Evolutionary conservation across 2,888 invertebrate species (phyloP).

Genomic region (Leptopilina myrica): DNA sequence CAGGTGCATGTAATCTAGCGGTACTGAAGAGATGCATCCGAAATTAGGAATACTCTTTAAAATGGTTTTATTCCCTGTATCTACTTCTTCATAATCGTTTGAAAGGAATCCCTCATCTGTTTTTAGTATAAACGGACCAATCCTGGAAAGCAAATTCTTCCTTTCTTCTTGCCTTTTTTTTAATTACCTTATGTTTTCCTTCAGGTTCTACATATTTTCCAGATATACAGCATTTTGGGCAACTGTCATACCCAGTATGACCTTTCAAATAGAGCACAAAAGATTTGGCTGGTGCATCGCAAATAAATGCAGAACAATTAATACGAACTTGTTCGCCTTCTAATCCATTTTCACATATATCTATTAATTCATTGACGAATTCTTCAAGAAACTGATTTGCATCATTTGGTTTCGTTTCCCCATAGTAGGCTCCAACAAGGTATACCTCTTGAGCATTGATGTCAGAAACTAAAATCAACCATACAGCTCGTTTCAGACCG

Average conservation of each 20-base stretch:
- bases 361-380: background rate
- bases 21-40: background rate
- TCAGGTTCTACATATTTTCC: background rate
- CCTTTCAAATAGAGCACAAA: constrained; percentile 43
- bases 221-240: constrained; percentile 43
- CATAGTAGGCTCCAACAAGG: background rate
- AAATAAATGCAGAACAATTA: constrained; percentile 42
- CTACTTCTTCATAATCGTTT: background rate
- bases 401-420: background rate
- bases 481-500: too few species aligned
- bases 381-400: background rate
- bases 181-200: too few species aligned
- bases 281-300: constrained; percentile 48
- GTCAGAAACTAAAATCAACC: background rate
- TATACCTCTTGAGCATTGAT: background rate
- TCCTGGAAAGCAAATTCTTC: background rate
- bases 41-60: background rate
- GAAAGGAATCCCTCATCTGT: background rate
- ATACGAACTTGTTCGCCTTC: background rate
- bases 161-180: background rate
- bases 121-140: background rate
- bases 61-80: background rate
- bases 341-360: background rate
- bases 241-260: constrained; percentile 43
- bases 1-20: background rate